phyloP scores from a whole-genome alignment of 2,888 invertebrate species.

The Anaspis maculata region DNA sequence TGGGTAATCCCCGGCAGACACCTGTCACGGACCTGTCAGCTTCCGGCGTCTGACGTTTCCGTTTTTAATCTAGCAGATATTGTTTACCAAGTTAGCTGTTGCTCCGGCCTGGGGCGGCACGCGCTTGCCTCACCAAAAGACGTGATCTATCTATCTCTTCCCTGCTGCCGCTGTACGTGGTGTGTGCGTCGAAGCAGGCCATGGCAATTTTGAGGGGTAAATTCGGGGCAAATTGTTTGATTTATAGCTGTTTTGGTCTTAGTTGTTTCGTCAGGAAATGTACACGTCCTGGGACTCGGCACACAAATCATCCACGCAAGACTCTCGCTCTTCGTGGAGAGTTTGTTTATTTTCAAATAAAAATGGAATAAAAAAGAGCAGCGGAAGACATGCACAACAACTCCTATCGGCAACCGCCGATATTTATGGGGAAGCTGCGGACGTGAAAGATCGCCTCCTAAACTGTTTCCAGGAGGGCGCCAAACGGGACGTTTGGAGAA shows the following conservation, averaged over 20 bases:
- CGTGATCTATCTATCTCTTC: constrained; percentile 30
- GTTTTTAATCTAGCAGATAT: constrained; percentile 40
- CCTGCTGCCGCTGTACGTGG: no score
- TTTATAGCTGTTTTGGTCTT: constrained; percentile 28
- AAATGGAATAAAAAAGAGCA: no score
- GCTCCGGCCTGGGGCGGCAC: constrained; percentile 28
- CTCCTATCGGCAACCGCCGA: no score
- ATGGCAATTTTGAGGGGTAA: constrained; percentile 27
- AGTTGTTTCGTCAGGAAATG: constrained; percentile 25
- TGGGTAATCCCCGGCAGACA: constrained; percentile 27
- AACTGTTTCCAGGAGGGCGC: no score
- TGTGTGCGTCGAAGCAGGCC: constrained; percentile 29
- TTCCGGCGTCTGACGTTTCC: constrained; percentile 35
- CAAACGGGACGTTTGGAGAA: no score
- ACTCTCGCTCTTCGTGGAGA: no score
- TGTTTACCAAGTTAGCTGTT: constrained; percentile 35
- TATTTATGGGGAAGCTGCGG: no score
- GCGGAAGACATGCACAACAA: no score
- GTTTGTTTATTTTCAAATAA: no score
- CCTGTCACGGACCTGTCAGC: constrained; percentile 34
- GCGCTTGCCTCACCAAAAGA: constrained; percentile 25
- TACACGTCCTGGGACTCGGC: constrained; percentile 19
- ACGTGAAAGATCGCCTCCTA: no score
- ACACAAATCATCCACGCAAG: constrained; percentile 19
- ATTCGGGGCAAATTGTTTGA: constrained; percentile 34